phyloP scores from a whole-genome alignment of 1,140 invertebrate species.

The Atta texana region DNA sequence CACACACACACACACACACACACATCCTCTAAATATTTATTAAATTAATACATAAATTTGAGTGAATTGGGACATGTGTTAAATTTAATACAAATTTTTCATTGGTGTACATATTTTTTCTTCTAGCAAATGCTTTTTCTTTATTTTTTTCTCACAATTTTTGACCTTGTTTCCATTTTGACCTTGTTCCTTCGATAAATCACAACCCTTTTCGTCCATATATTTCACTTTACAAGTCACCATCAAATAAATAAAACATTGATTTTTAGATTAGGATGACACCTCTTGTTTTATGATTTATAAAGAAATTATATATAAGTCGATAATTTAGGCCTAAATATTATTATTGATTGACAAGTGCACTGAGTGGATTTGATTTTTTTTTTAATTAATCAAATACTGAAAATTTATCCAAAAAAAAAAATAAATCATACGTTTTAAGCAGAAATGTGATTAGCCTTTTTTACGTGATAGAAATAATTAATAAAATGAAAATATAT shows the following conservation, averaged over 20 bases:
- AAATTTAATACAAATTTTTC: not conserved
- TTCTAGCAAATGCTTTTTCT: not conserved
- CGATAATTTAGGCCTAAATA: not conserved
- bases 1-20: too few relatives aligned
- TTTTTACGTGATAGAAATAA: not conserved
- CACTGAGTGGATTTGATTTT: not conserved
- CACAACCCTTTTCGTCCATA: not conserved
- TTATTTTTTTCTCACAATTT: not conserved
- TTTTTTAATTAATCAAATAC: not conserved
- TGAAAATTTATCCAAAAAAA: not conserved
- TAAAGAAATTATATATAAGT: not conserved
- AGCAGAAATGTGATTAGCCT: not conserved
- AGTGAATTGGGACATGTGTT: not conserved
- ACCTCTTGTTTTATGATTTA: not conserved
- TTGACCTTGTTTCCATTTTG: too few relatives aligned
- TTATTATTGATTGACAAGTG: not conserved
- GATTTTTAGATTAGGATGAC: not conserved
- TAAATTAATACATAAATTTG: not conserved
- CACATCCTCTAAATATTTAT: too few relatives aligned
- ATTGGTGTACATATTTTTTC: not conserved
- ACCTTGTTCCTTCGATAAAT: not conserved
- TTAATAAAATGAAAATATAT: conserved; percentile 3
- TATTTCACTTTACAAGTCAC: conserved; percentile 14
- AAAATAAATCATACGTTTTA: not conserved
- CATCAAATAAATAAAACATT: not conserved